Evolutionary conservation across 2,888 invertebrate genomes (phyloP).

Genomic region (Norana najaformis): DNA sequence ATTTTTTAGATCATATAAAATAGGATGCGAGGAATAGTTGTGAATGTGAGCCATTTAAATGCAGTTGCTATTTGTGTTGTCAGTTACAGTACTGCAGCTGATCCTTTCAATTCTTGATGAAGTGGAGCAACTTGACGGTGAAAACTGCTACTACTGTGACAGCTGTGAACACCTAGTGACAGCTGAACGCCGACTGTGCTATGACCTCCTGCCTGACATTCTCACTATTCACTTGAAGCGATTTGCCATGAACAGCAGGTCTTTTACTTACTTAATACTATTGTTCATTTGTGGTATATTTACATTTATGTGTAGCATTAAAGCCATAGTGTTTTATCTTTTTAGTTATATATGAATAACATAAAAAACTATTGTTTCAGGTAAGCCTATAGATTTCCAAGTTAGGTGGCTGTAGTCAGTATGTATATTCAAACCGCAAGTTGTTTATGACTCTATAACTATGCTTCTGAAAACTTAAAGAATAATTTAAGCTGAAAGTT

Average conservation of each 20-base stretch:
- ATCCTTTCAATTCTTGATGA: slow-evolving; percentile 24
- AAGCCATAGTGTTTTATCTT: background rate
- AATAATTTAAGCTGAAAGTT: no score
- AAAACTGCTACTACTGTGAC: background rate
- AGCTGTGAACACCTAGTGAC: background rate
- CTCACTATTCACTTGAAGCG: slow-evolving; percentile 24
- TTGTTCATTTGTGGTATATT: background rate
- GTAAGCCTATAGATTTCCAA: background rate
- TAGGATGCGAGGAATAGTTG: background rate
- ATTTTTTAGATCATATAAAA: background rate
- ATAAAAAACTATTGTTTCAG: background rate
- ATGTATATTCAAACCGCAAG: background rate
- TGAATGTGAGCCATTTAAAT: background rate
- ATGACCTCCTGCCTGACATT: slow-evolving; percentile 7
- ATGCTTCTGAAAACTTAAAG: no score
- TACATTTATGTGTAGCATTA: background rate
- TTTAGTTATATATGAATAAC: background rate
- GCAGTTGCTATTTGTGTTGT: slow-evolving; percentile 19
- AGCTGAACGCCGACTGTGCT: background rate
- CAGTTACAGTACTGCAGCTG: background rate
- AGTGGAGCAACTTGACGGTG: slow-evolving; percentile 9
- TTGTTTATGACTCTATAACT: background rate
- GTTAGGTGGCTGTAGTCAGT: background rate
- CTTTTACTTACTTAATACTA: background rate
- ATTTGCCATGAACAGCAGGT: slow-evolving; percentile 21